Evolutionary conservation across 1,140 invertebrate genomes (phyloP).

Genomic region (Pogonus chalceus): DNA sequence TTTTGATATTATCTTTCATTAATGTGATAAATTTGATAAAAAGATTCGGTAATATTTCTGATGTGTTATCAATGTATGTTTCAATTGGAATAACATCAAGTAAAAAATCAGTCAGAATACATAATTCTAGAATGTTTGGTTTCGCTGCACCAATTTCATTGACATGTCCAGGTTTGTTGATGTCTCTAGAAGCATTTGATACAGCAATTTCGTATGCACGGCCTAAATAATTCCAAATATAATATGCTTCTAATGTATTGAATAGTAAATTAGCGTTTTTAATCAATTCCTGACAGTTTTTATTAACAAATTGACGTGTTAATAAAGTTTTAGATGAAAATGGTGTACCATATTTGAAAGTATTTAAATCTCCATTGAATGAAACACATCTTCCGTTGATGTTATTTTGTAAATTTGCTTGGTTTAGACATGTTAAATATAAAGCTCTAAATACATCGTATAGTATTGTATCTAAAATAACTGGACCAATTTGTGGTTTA

Average conservation of each 20-base stretch:
- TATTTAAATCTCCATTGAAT: constrained; percentile 31
- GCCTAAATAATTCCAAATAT: constrained; percentile 78
- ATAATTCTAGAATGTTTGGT: constrained; percentile 54
- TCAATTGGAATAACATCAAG: constrained; percentile 71
- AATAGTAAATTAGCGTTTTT: constrained; percentile 83
- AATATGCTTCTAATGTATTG: constrained; percentile 72
- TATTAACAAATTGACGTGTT: constrained; percentile 27
- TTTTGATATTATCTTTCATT: constrained; percentile 46
- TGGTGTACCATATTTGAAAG: constrained; percentile 24
- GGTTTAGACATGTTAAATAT: constrained; percentile 32
- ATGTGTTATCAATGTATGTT: constrained; percentile 68
- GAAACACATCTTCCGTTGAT: constrained; percentile 27
- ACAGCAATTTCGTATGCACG: constrained; percentile 53
- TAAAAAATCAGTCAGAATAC: constrained; percentile 65
- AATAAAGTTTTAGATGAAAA: constrained; percentile 18
- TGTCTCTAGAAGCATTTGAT: constrained; percentile 24
- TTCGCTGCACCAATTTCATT: constrained; percentile 47
- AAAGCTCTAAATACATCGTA: constrained; percentile 69
- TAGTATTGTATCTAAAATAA: constrained; percentile 77
- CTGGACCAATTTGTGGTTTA: constrained; percentile 77
- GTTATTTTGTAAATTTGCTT: constrained; percentile 27
- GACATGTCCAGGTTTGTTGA: constrained; percentile 32
- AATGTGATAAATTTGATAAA: constrained; percentile 55
- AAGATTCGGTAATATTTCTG: constrained; percentile 65
- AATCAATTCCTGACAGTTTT: constrained; percentile 47